Conservation (phyloP, 2,797 vertebrate genomes). For the Salarias fasciatus region DNA sequence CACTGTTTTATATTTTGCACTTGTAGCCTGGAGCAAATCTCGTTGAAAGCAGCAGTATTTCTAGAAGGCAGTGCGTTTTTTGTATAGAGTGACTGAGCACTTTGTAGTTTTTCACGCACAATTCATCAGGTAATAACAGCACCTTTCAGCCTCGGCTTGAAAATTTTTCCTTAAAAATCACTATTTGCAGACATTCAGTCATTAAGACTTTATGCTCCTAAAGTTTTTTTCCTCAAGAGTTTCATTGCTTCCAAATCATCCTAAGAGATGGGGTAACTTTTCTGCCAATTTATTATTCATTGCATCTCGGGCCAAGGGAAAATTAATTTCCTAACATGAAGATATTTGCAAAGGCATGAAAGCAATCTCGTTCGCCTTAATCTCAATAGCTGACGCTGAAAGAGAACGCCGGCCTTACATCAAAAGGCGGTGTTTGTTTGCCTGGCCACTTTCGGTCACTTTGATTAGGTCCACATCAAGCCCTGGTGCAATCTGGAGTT, state of each 20-base stretch:
- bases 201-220: constrained; percentile 47
- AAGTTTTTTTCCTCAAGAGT: constrained; percentile 61
- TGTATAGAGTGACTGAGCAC: background rate
- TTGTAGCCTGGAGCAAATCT: background rate
- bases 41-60: background rate
- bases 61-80: background rate
- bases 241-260: constrained; percentile 44
- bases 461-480: constrained; percentile 67
- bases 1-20: background rate
- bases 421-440: constrained; percentile 71
- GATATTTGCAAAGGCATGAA: constrained; percentile 76
- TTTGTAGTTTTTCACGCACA: background rate
- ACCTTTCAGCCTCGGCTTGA: background rate
- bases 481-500: constrained; percentile 40
- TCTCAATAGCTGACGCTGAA: constrained; percentile 56
- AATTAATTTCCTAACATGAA: constrained; percentile 74
- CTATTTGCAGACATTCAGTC: constrained; percentile 32
- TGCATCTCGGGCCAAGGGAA: constrained; percentile 70
- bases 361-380: constrained; percentile 70
- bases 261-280: constrained; percentile 68
- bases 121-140: constrained; percentile 36
- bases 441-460: constrained; percentile 60
- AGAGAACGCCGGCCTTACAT: constrained; percentile 63
- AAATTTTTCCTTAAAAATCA: constrained; percentile 30
- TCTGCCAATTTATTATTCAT: constrained; percentile 75